Evolutionary conservation across 2,888 invertebrate species (phyloP).

Genomic region (Cyclophora punctaria): DNA sequence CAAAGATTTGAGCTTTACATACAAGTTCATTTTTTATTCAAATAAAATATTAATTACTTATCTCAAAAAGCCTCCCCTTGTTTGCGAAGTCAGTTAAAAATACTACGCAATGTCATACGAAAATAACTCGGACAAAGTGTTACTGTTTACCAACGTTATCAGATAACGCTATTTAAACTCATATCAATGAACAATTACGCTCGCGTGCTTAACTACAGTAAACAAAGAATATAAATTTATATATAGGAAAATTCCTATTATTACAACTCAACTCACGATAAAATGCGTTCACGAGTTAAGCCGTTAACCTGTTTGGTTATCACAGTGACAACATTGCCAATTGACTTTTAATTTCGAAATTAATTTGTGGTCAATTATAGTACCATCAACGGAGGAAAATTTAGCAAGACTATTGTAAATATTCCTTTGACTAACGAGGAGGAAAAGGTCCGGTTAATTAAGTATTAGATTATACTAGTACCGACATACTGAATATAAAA

Average conservation of each 20-base stretch:
- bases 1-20: too few species aligned
- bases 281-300: conserved; percentile 35
- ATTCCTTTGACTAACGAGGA: conserved; percentile 32
- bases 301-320: conserved; percentile 56
- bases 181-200: conserved; percentile 34
- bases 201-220: conserved; percentile 37
- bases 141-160: conserved; percentile 18
- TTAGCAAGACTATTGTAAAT: conserved; percentile 46
- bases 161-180: conserved; percentile 27
- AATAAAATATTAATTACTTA: too few species aligned
- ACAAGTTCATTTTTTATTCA: too few species aligned
- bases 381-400: conserved; percentile 56
- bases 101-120: conserved; percentile 10
- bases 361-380: conserved; percentile 32
- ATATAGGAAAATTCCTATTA: conserved; percentile 69
- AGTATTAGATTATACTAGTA: too few species aligned
- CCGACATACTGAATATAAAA: too few species aligned
- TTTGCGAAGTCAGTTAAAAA: background rate
- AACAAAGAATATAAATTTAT: conserved; percentile 39
- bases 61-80: too few species aligned
- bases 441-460: background rate
- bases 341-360: conserved; percentile 47
- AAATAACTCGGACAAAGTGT: conserved; percentile 10
- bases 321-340: conserved; percentile 51
- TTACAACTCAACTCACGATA: conserved; percentile 39